phyloP scores from a whole-genome alignment of 2,113 vertebrate species.

The Eolophus roseicapilla region DNA sequence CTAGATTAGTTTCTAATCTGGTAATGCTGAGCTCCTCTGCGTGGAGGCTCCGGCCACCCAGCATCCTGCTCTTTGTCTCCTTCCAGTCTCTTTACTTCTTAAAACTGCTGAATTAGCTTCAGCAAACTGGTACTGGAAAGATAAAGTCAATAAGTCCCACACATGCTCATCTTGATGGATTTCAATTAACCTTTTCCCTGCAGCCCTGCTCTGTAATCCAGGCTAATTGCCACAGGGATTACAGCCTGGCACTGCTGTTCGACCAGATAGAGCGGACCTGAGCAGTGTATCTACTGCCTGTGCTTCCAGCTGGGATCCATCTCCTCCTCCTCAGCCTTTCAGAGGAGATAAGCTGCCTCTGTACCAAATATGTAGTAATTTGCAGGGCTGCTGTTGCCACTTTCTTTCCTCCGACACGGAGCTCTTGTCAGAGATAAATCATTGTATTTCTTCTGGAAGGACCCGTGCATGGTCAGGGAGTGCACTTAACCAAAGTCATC shows the following conservation, averaged over 20 bases:
- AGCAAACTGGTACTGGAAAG: slow-evolving; percentile 1
- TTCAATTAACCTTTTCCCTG: slow-evolving; percentile 48
- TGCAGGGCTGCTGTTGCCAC: slow-evolving; percentile 25
- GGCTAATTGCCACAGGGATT: slow-evolving; percentile 38
- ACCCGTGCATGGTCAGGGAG: neutral
- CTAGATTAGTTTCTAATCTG: neutral
- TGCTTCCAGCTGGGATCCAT: slow-evolving; percentile 53
- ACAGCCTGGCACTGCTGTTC: neutral
- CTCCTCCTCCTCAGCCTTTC: slow-evolving; percentile 31
- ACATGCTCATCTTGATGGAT: neutral
- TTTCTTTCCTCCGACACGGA: neutral
- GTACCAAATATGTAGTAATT: neutral
- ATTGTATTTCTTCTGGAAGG: neutral
- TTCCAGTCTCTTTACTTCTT: neutral
- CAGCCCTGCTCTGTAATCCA: slow-evolving; percentile 24
- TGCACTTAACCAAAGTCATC: neutral
- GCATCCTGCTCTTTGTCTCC: neutral
- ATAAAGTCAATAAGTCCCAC: slow-evolving; percentile 39
- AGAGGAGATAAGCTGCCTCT: slow-evolving; percentile 29
- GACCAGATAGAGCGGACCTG: neutral
- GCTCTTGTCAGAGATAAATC: neutral
- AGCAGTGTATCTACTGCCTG: neutral
- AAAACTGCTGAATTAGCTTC: slow-evolving; percentile 10
- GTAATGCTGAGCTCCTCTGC: neutral
- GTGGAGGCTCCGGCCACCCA: neutral